A percentile compares a stretch with the other conserved stretches of the same genome.
Evolutionary conservation across 2,113 vertebrate species (phyloP).

Genomic region (Odocoileus virginianus): DNA sequence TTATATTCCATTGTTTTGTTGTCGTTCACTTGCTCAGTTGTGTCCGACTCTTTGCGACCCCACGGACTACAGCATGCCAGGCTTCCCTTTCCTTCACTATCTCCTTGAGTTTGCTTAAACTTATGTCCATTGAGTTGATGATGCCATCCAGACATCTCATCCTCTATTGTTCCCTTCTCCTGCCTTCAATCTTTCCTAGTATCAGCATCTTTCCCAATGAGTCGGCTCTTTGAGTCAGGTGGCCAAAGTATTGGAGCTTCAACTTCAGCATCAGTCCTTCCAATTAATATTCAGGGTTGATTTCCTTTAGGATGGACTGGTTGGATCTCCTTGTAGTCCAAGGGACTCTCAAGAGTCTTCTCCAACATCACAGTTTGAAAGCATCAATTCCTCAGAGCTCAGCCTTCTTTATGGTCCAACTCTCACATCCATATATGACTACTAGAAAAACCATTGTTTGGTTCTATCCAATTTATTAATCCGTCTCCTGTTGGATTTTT

Average conservation of each 20-base stretch:
- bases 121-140: background rate
- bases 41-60: background rate
- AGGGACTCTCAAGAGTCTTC: background rate
- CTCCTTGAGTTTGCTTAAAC: background rate
- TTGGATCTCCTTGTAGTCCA: background rate
- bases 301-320: background rate
- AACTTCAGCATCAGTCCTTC: background rate
- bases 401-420: background rate
- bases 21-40: background rate
- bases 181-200: background rate
- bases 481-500: background rate
- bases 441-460: background rate
- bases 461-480: background rate
- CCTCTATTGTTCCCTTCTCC: background rate
- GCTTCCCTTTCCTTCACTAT: background rate
- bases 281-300: background rate
- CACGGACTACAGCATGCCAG: background rate
- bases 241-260: background rate
- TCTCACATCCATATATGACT: background rate
- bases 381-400: background rate
- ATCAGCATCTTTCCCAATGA: background rate
- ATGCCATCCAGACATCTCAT: background rate
- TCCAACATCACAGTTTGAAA: background rate
- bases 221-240: background rate
- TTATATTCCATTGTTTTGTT: background rate